These are phyloP conservation scores for Hemibagrus guttatus DNA, from an alignment of 2,797 vertebrate species.

Conservation along the genomic window DNA sequence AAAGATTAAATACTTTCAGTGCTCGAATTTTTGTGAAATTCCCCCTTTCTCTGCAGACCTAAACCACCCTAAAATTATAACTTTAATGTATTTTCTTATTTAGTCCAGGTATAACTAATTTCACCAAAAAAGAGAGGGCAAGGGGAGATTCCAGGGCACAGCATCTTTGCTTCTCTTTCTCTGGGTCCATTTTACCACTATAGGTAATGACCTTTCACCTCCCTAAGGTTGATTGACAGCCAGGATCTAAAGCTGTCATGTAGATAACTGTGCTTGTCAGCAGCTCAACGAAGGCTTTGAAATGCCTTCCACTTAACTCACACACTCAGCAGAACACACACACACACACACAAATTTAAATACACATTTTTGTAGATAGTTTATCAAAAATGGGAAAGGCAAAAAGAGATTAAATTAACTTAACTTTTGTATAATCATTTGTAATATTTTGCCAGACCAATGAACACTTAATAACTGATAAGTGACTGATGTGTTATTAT, in stretches of 20 bases:
- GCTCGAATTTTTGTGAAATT: neutral
- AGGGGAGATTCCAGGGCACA: neutral
- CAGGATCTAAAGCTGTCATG: slow-evolving; percentile 16
- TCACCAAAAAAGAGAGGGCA: too few relatives aligned
- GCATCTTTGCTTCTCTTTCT: slow-evolving; percentile 2
- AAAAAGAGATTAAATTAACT: neutral
- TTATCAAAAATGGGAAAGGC: neutral
- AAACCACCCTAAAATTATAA: neutral
- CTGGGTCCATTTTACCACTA: slow-evolving; percentile 21
- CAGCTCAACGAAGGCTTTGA: slow-evolving; percentile 40
- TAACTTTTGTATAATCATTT: neutral
- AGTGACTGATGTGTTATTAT: neutral
- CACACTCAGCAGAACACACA: slow-evolving; percentile 27
- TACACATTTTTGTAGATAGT: neutral
- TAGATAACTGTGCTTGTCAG: slow-evolving; percentile 43
- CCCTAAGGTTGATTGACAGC: slow-evolving; percentile 36
- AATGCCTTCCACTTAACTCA: slow-evolving; percentile 46
- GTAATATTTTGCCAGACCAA: neutral
- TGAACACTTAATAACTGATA: neutral
- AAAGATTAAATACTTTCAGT: neutral
- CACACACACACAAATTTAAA: slow-evolving; percentile 7
- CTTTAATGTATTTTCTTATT: neutral
- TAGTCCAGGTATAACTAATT: neutral
- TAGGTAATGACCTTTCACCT: slow-evolving; percentile 33
- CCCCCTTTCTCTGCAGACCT: neutral